A percentile compares a stretch with the other conserved stretches of the same genome.
Conservation (phyloP, 2,113 vertebrate genomes). For the Gallinago paraguaiae region DNA sequence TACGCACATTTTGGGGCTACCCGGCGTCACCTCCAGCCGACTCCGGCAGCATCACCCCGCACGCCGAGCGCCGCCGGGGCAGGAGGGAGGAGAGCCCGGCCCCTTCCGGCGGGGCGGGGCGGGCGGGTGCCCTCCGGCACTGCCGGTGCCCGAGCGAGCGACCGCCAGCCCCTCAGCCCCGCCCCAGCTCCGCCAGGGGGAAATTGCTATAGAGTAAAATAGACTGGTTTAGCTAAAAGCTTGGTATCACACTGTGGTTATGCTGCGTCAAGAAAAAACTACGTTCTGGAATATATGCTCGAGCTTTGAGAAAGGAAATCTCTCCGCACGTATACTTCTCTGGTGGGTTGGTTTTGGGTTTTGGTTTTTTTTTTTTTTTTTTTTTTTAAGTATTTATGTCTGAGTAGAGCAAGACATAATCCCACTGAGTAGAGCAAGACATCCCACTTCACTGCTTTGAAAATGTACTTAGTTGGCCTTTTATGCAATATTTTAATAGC, state of each 20-base stretch:
- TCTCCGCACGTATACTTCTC: fast-evolving
- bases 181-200: fast-evolving
- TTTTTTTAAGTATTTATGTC: neutral
- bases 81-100: neutral
- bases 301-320: neutral
- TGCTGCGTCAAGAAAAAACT: too few relatives aligned
- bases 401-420: too few relatives aligned
- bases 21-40: fast-evolving
- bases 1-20: fast-evolving
- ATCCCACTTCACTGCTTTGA: fast-evolving
- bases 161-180: neutral
- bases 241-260: fast-evolving
- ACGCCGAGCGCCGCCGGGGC: neutral
- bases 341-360: too few relatives aligned
- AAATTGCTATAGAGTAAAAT: fast-evolving
- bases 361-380: too few relatives aligned
- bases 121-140: neutral
- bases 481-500: neutral
- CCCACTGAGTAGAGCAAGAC: neutral
- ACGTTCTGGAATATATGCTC: neutral
- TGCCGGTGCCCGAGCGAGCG: neutral
- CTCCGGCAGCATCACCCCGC: fast-evolving
- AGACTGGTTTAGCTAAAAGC: fast-evolving
- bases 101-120: neutral
- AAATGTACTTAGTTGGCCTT: fast-evolving